These are phyloP conservation scores for Dysmachus trigonus DNA, from an alignment of 2,888 invertebrate species.

Conservation along the genomic window DNA sequence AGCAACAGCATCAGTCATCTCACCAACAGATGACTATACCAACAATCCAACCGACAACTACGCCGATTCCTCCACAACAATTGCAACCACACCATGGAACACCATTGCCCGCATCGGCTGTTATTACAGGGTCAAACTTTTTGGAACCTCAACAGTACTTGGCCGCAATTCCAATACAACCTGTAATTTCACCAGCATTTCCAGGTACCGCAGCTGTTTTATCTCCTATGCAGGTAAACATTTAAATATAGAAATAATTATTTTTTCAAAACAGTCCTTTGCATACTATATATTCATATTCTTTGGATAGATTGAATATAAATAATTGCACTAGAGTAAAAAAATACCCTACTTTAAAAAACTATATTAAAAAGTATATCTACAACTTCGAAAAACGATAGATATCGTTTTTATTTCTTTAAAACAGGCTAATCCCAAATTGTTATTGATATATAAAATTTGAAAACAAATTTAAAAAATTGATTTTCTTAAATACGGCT, in stretches of 20 bases:
- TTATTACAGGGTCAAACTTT: conserved; percentile 60
- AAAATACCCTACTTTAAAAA: no score
- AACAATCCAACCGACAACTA: conserved; percentile 54
- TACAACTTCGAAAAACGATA: no score
- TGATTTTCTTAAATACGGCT: no score
- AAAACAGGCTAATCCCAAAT: no score
- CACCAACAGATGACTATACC: conserved; percentile 45
- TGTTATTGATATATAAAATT: no score
- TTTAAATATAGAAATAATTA: not conserved
- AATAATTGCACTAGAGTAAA: no score
- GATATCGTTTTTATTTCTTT: no score
- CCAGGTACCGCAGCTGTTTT: conserved; percentile 63
- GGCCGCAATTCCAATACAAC: conserved; percentile 69
- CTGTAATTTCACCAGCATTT: conserved; percentile 67
- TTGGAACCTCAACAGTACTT: conserved; percentile 68
- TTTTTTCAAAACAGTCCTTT: not conserved
- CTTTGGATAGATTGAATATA: no score
- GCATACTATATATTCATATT: no score
- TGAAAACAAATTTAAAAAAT: no score
- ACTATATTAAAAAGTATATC: no score
- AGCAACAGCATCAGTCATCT: conserved; percentile 55
- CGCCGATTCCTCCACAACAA: conserved; percentile 53
- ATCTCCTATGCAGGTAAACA: conserved; percentile 56
- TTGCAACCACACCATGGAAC: conserved; percentile 40
- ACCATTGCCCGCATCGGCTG: conserved; percentile 50